phyloP scores from a whole-genome alignment of 2,113 vertebrate genomes.

The Cheilinus undulatus region DNA sequence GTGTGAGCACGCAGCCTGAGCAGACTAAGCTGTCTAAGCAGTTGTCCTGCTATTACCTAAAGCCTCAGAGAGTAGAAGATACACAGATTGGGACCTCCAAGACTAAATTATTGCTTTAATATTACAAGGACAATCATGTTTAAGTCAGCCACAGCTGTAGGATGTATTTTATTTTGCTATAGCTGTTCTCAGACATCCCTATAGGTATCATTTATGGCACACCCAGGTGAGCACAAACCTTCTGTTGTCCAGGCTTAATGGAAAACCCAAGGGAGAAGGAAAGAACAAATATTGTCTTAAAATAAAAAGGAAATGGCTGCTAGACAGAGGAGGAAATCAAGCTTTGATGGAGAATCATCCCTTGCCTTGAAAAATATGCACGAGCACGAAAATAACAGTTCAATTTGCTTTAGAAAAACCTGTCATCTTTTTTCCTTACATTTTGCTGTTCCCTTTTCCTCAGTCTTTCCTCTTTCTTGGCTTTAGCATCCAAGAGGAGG shows the following conservation, averaged over 20 bases:
- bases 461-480: conserved; percentile 9
- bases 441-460: not conserved
- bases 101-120: conserved; percentile 47
- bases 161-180: not conserved
- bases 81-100: conserved; percentile 46
- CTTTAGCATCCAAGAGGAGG: conserved; percentile 45
- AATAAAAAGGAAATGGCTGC: not conserved
- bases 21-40: conserved; percentile 14
- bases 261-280: conserved; percentile 9
- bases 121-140: conserved; percentile 30
- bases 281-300: conserved; percentile 22
- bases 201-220: not conserved
- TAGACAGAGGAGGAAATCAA: not conserved
- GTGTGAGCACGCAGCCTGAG: conserved; percentile 31
- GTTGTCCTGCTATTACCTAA: conserved; percentile 50
- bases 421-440: not conserved
- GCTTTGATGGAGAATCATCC: not conserved
- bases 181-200: not conserved
- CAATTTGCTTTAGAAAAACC: conserved; percentile 1
- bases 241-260: not conserved
- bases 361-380: conserved; percentile 7
- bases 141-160: conserved; percentile 34
- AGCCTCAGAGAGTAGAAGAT: conserved; percentile 42
- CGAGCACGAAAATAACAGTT: not conserved
- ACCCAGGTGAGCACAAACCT: not conserved